Percentiles rank a stretch among this genome's conserved stretches.
Evolutionary conservation across 2,888 invertebrate species (phyloP).

Genomic region (Chaetogeoica ovagalla): DNA sequence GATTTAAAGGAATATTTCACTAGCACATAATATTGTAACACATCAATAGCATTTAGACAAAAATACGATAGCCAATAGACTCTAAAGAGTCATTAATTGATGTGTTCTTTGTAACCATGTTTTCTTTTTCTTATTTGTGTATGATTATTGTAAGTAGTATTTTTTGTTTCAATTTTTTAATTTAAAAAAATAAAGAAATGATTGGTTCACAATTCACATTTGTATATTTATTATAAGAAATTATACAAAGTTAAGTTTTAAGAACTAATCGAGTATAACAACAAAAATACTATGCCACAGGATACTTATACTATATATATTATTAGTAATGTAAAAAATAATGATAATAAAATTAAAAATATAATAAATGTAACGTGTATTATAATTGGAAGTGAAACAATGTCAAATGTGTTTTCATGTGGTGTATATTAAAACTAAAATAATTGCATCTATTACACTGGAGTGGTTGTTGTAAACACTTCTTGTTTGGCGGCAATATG

Average conservation of each 20-base stretch:
- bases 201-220: conserved; percentile 5
- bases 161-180: conserved; percentile 32
- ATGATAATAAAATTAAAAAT: background rate
- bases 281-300: background rate
- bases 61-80: conserved; percentile 28
- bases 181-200: conserved; percentile 25
- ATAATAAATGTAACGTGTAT: background rate
- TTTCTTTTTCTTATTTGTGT: conserved; percentile 22
- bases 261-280: background rate
- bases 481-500: conserved; percentile 3
- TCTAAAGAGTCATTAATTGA: conserved; percentile 10
- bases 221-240: conserved; percentile 1
- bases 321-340: background rate
- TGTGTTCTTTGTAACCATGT: conserved; percentile 14
- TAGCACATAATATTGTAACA: conserved; percentile 10
- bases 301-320: background rate
- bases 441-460: conserved; percentile 14
- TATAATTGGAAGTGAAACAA: background rate
- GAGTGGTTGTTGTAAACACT: conserved; percentile 12
- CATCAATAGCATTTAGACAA: conserved; percentile 4
- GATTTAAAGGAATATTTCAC: conserved; percentile 62
- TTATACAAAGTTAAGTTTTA: background rate
- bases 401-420: conserved; percentile 18
- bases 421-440: background rate
- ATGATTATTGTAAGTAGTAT: conserved; percentile 30